These are phyloP conservation scores for Spea multiplicata DNA, from an alignment of 2,113 vertebrate genomes.

Conservation along the genomic window DNA sequence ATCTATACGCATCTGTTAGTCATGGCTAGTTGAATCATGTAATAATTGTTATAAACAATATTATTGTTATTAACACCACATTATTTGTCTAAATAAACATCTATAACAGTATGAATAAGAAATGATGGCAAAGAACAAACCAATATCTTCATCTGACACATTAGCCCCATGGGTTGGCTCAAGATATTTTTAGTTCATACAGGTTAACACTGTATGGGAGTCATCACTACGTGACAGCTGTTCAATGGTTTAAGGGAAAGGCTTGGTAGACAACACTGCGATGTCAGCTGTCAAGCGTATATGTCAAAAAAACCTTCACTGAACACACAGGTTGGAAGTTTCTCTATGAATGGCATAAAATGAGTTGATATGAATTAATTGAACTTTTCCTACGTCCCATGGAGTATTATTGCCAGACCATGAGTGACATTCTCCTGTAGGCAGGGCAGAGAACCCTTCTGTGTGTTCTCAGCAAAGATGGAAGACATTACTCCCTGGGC, in stretches of 20 bases:
- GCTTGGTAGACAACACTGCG: neutral
- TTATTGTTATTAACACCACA: no score
- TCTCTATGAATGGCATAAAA: slow-evolving; percentile 28
- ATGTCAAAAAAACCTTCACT: slow-evolving; percentile 10
- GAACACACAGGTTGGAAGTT: slow-evolving; percentile 20
- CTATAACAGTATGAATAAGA: no score
- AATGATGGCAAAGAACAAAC: neutral
- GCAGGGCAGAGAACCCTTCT: slow-evolving; percentile 35
- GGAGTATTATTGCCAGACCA: slow-evolving; percentile 30
- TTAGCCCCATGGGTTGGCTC: slow-evolving; percentile 1
- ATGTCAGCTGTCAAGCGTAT: slow-evolving; percentile 24
- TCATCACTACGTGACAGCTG: slow-evolving; percentile 21
- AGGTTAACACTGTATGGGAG: slow-evolving; percentile 35
- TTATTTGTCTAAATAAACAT: no score
- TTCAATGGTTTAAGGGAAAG: slow-evolving; percentile 2
- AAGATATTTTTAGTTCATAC: slow-evolving; percentile 11
- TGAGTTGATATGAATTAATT: slow-evolving; percentile 34
- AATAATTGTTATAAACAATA: no score
- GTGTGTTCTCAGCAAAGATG: slow-evolving; percentile 38
- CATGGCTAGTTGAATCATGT: no score
- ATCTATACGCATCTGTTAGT: no score
- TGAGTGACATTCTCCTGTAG: slow-evolving; percentile 32
- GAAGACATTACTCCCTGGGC: slow-evolving; percentile 40
- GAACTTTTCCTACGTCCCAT: slow-evolving; percentile 37
- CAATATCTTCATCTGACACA: slow-evolving; percentile 21